Evolutionary conservation across 2,113 vertebrate genomes (phyloP).

Genomic region (Fregetta grallaria): DNA sequence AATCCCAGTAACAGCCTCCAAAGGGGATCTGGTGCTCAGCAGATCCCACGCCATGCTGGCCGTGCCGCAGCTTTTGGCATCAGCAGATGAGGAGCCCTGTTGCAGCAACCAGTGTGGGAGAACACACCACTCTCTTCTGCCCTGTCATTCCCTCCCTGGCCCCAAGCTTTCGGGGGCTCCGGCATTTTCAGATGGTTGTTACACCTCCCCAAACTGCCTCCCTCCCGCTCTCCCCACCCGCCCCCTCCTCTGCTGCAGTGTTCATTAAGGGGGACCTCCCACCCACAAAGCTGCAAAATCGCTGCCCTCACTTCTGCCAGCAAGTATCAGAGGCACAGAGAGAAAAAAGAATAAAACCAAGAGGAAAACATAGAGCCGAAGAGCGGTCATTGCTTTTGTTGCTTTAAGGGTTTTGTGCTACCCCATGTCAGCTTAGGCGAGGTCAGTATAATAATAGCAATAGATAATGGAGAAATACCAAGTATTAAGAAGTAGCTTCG

Average conservation of each 20-base stretch:
- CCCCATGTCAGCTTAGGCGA: neutral
- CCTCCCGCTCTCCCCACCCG: rapidly evolving
- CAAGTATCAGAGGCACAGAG: neutral
- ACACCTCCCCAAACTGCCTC: neutral
- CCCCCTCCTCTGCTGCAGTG: neutral
- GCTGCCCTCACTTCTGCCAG: neutral
- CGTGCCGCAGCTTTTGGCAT: neutral
- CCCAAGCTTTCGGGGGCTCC: rapidly evolving
- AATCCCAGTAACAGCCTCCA: neutral
- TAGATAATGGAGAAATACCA: neutral
- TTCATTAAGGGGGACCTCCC: neutral
- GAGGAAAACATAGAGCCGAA: neutral
- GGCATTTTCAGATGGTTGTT: neutral
- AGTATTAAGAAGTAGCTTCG: neutral
- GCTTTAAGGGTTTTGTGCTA: neutral
- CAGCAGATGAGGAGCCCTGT: neutral
- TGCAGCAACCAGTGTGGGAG: rapidly evolving
- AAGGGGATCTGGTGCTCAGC: neutral
- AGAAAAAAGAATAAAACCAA: neutral
- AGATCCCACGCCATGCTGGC: neutral
- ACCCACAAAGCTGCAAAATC: neutral
- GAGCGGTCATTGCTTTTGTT: neutral
- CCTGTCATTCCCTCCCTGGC: neutral
- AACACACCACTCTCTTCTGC: neutral
- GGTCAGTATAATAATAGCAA: neutral